Conservation (phyloP, 2,797 vertebrate genomes). For the Sebastolobus alascanus region DNA sequence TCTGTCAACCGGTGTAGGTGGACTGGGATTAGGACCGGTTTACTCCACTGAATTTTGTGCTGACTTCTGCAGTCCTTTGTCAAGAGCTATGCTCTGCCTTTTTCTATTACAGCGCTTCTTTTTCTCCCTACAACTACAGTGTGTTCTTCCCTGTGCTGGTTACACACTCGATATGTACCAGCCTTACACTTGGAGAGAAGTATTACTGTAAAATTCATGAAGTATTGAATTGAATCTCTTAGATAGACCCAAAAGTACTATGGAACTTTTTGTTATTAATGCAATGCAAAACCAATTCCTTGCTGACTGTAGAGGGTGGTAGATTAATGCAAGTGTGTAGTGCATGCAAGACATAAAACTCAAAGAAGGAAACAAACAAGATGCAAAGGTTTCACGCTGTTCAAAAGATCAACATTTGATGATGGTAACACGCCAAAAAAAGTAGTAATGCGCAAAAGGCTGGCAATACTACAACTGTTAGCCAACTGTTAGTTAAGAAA, state of each 20-base stretch:
- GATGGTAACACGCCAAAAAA: background rate
- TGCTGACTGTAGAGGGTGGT: background rate
- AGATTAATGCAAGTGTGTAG: background rate
- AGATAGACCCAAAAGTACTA: background rate
- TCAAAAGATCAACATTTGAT: background rate
- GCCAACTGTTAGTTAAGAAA: background rate
- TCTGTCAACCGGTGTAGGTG: slow-evolving; percentile 30
- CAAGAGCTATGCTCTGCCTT: slow-evolving; percentile 16
- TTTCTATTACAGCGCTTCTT: slow-evolving; percentile 34
- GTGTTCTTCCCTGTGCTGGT: slow-evolving; percentile 9
- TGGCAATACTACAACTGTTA: background rate
- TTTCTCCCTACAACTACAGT: slow-evolving; percentile 11
- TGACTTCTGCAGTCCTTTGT: slow-evolving; percentile 55
- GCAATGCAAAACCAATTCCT: slow-evolving; percentile 1
- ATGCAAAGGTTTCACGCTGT: background rate
- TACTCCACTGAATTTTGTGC: slow-evolving; percentile 44
- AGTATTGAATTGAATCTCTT: slow-evolving; percentile 12
- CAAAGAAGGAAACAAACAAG: background rate
- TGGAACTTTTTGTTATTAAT: slow-evolving; percentile 3
- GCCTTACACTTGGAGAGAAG: background rate
- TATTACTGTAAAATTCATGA: slow-evolving; percentile 33
- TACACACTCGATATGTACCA: slow-evolving; percentile 7
- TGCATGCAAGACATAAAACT: background rate
- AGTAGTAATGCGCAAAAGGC: background rate
- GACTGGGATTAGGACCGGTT: slow-evolving; percentile 48